A percentile compares a stretch with the other conserved stretches of the same genome.
Evolutionary conservation across 2,113 vertebrate species (phyloP).

Genomic region (Aspiorhynchus laticeps): DNA sequence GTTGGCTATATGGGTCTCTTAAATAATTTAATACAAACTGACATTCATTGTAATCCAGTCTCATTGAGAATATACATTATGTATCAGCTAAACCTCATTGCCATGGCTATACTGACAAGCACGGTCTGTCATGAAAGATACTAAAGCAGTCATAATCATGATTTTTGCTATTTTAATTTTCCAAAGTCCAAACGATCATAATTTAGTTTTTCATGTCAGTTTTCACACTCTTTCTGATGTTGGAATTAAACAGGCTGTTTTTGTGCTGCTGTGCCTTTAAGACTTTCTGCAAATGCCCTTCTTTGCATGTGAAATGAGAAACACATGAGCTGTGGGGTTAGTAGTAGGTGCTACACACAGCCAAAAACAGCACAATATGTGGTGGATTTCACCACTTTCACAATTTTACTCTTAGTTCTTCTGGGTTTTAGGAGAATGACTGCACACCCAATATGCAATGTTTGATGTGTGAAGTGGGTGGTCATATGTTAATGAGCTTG

Average conservation of each 20-base stretch:
- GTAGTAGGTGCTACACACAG: neutral
- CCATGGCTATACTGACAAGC: neutral
- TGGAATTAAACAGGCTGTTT: neutral
- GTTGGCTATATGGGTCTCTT: neutral
- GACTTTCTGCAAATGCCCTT: neutral
- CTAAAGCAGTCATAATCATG: neutral
- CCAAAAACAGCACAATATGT: neutral
- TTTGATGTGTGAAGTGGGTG: neutral
- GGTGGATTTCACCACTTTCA: neutral
- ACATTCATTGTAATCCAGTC: constrained; percentile 14
- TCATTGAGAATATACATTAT: neutral
- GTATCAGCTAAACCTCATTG: neutral
- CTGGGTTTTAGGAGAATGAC: neutral
- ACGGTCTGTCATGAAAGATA: neutral
- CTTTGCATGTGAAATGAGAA: neutral
- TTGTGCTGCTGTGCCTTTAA: constrained; percentile 8
- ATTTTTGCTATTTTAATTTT: neutral
- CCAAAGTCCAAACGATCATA: neutral
- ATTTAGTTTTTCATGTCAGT: neutral
- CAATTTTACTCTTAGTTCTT: neutral
- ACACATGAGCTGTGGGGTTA: neutral
- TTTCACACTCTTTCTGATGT: neutral
- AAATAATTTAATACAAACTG: constrained; percentile 1
- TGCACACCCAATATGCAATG: neutral
- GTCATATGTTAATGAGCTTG: neutral